Evolutionary conservation across 2,888 invertebrate species (phyloP), one percentile per base, ranked within the genome.

Genomic region (Fragum whitleyi): DNA sequence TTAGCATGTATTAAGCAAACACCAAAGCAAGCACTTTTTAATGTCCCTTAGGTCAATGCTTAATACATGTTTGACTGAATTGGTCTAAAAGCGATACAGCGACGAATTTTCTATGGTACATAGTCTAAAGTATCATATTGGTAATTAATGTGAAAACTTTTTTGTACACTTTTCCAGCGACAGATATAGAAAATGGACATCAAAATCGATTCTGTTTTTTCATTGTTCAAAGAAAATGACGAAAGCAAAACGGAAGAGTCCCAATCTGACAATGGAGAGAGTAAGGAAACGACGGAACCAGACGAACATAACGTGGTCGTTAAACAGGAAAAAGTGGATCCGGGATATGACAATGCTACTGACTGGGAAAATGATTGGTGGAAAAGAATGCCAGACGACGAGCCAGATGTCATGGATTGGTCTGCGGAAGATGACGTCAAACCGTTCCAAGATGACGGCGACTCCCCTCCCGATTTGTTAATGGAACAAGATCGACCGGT

Each of bases 191-290:
- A 67, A 32, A 36, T 65, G 59, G 79, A 79, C 59, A 36, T 77
- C 9, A 79, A 77, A 28, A 83, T 83, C 29, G 77, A 74, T 0
- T 74, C 83, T n/a, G 83, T 83, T 1, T 83, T 83, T 42, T 83
- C 83, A 0, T 39, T 83, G 61, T 77, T 77, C 11, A 32, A 51
- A 19, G 71, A 39, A 5, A 51, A 68, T 2, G 23, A 67, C 5
- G 26, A 36, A 29, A 42, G 21, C 51, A 47, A n/a, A 21, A 21
- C 32, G 2, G 61, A 32, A 5, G 26, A 6, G 16, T 59, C 59
- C 59, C 11, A 26, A 26, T n/a, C 32, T 9, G 16, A 14, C 16
- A 47, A 47, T 47, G 47, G 16, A n/a, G 7, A 5, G n/a, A 47
- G 16, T n/a, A 47, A 19, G 16, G 47, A 47, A 47, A 47, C 19